phyloP scores from a whole-genome alignment of 2,797 vertebrate species.

The Silurus aristotelis region DNA sequence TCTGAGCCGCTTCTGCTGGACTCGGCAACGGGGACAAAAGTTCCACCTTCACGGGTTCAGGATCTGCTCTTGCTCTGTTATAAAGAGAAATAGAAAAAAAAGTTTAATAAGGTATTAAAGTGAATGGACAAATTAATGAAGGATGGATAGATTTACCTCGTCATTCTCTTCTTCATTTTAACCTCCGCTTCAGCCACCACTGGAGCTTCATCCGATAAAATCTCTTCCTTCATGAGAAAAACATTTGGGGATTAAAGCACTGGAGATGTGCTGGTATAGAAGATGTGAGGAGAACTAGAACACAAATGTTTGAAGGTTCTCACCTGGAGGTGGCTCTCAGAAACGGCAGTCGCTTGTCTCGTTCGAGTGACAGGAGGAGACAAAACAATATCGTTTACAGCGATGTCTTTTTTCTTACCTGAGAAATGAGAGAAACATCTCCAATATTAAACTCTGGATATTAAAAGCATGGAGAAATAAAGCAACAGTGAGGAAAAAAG shows the following conservation, averaged over 20 bases:
- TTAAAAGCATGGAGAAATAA: neutral
- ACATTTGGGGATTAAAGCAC: neutral
- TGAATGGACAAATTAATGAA: neutral
- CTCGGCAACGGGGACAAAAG: slow-evolving; percentile 87
- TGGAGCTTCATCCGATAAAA: slow-evolving; percentile 63
- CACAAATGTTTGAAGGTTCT: neutral
- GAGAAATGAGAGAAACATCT: slow-evolving; percentile 37
- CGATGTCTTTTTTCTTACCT: slow-evolving; percentile 70
- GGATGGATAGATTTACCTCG: slow-evolving; percentile 71
- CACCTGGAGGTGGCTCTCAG: neutral
- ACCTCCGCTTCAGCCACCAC: slow-evolving; percentile 59
- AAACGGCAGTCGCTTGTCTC: slow-evolving; percentile 63
- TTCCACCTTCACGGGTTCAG: slow-evolving; percentile 77
- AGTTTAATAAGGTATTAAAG: neutral
- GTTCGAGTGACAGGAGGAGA: slow-evolving; percentile 79
- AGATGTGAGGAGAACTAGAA: too few relatives aligned
- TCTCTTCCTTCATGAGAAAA: slow-evolving; percentile 69
- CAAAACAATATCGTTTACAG: slow-evolving; percentile 70
- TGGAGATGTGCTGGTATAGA: neutral
- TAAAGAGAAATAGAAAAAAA: neutral
- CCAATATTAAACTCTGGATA: neutral
- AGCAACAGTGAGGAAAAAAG: neutral
- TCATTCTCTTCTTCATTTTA: slow-evolving; percentile 68
- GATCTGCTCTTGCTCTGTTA: slow-evolving; percentile 72
- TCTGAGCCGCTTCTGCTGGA: slow-evolving; percentile 64